These are phyloP conservation scores for Copsychus sechellarum DNA, from an alignment of 2,113 vertebrate species.

Conservation along the genomic window DNA sequence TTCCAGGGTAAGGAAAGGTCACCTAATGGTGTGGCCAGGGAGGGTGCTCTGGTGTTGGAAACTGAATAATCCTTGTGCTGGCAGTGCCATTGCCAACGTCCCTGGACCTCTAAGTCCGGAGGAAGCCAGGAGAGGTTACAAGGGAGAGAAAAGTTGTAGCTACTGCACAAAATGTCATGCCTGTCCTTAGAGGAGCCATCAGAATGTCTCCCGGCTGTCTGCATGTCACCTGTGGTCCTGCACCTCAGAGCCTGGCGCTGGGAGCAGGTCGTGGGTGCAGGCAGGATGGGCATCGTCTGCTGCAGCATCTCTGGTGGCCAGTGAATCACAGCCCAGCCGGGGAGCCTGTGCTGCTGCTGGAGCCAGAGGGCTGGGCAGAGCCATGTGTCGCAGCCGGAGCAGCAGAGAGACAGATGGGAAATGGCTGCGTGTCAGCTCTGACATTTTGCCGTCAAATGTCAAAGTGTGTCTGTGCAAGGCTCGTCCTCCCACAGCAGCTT, in stretches of 20 bases:
- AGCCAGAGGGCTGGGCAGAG: neutral
- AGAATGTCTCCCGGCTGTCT: neutral
- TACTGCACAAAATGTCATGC: neutral
- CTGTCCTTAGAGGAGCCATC: neutral
- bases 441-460: constrained; percentile 25
- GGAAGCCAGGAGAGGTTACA: neutral
- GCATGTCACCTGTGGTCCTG: neutral
- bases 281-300: neutral
- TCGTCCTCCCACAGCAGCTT: constrained; percentile 13
- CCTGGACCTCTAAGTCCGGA: neutral
- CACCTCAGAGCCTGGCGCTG: neutral
- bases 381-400: neutral
- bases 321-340: accelerated
- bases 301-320: neutral
- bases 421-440: neutral
- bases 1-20: neutral
- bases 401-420: neutral
- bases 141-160: neutral
- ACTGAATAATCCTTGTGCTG: neutral
- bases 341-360: neutral
- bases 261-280: neutral
- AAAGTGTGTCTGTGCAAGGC: neutral
- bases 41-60: neutral
- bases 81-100: neutral
- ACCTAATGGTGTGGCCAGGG: neutral